phyloP scores from a whole-genome alignment of 2,888 invertebrate genomes.

The Rhagonycha fulva region DNA sequence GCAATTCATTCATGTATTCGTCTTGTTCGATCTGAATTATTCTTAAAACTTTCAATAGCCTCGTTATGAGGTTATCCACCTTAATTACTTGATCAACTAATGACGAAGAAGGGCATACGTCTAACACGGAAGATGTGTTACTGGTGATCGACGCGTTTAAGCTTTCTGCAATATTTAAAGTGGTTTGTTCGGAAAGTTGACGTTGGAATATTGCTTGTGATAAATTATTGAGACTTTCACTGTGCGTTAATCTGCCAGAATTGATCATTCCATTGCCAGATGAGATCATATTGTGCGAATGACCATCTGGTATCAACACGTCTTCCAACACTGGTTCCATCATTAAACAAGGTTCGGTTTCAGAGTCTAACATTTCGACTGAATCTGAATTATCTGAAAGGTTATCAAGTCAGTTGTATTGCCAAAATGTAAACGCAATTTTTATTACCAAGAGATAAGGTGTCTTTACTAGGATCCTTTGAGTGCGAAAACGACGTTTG shows the following conservation, averaged over 20 bases:
- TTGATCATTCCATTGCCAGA: conserved; percentile 61
- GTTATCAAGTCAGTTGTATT: not conserved
- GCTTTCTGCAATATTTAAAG: conserved; percentile 51
- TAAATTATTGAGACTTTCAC: conserved; percentile 76
- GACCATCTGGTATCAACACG: conserved; percentile 66
- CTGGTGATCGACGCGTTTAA: conserved; percentile 48
- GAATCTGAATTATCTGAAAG: conserved; percentile 70
- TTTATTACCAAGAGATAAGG: conserved; percentile 43
- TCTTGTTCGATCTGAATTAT: conserved; percentile 75
- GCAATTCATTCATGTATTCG: conserved; percentile 67
- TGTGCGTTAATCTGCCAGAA: conserved; percentile 48
- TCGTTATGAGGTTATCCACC: conserved; percentile 75
- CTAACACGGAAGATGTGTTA: conserved; percentile 50
- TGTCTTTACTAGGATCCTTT: conserved; percentile 48
- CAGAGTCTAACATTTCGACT: conserved; percentile 78
- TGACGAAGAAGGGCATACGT: conserved; percentile 62
- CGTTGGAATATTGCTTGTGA: conserved; percentile 77
- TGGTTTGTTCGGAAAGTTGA: conserved; percentile 55
- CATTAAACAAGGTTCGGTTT: conserved; percentile 81
- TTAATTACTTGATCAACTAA: conserved; percentile 75
- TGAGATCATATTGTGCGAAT: conserved; percentile 70
- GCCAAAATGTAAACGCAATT: not conserved
- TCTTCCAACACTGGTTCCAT: conserved; percentile 77
- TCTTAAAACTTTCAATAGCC: conserved; percentile 71
- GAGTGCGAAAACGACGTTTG: conserved; percentile 42